A percentile compares a stretch with the other conserved stretches of the same genome.
These are phyloP conservation scores for Pocillopora meandrina DNA, from an alignment of 92 coral and sea anemone species.

Conservation along the genomic window DNA sequence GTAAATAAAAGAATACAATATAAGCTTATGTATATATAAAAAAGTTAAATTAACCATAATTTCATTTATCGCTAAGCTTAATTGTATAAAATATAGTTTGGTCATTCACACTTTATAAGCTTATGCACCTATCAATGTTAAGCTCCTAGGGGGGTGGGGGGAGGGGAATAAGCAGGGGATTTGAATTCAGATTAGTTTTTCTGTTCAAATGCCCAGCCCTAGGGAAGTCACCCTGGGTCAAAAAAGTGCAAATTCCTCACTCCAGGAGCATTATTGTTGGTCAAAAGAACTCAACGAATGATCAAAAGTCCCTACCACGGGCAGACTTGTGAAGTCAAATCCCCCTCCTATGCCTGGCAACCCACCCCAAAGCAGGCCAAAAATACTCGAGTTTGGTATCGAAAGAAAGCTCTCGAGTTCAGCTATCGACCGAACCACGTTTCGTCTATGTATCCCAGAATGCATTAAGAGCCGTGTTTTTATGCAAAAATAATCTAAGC, in stretches of 20 bases:
- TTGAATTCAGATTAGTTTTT: neutral
- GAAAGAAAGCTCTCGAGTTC: conserved; percentile 28
- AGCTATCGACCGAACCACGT: conserved; percentile 25
- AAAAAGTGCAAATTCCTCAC: neutral
- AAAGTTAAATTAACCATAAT: conserved; percentile 3
- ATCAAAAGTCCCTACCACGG: neutral
- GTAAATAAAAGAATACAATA: conserved; percentile 7
- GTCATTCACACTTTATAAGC: too few species aligned
- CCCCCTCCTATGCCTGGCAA: neutral
- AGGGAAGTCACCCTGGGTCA: neutral
- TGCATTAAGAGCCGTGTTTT: conserved; percentile 5
- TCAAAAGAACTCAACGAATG: neutral
- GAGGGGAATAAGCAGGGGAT: neutral
- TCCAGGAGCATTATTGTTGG: neutral
- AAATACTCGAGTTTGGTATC: conserved; percentile 32
- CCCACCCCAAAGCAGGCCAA: neutral
- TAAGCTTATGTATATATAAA: neutral
- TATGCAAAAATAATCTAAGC: conserved; percentile 15
- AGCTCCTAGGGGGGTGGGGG: neutral
- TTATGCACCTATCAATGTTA: too few species aligned
- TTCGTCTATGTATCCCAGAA: conserved; percentile 25
- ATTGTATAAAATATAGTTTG: too few species aligned
- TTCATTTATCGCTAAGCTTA: neutral
- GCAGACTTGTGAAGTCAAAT: neutral
- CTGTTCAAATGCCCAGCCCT: neutral